phyloP scores from a whole-genome alignment of 2,888 invertebrate species.

The Brachycybe producta region DNA sequence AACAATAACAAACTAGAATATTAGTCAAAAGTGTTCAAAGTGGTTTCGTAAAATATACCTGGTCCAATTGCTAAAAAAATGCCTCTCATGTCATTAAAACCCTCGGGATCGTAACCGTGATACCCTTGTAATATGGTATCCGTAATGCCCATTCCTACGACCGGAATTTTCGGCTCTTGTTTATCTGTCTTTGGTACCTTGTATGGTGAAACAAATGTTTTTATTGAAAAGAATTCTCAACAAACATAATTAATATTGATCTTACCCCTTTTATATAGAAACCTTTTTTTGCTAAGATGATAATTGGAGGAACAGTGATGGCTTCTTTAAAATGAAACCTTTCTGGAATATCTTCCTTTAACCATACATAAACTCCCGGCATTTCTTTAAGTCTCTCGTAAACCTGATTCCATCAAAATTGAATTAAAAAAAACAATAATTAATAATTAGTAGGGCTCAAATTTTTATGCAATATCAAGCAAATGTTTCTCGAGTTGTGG shows the following conservation, averaged over 20 bases:
- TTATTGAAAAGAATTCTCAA: too few species aligned
- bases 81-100: conserved; percentile 28
- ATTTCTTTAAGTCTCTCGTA: conserved; percentile 5
- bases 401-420: too few species aligned
- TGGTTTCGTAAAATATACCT: conserved; percentile 23
- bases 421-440: not conserved
- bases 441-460: not conserved
- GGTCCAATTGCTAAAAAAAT: conserved; percentile 31
- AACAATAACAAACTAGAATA: too few species aligned
- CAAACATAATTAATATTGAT: not conserved
- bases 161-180: conserved; percentile 7
- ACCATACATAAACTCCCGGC: conserved; percentile 23
- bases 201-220: too few species aligned
- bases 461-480: too few species aligned
- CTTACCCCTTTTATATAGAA: conserved; percentile 22
- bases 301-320: conserved; percentile 28
- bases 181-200: not conserved
- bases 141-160: conserved; percentile 1
- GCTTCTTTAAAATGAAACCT: conserved; percentile 32
- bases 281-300: conserved; percentile 31
- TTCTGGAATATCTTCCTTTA: conserved; percentile 30
- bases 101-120: conserved; percentile 27
- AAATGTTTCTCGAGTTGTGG: too few species aligned
- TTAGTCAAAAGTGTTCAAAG: too few species aligned
- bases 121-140: conserved; percentile 10